Evolutionary conservation across 2,113 vertebrate genomes (phyloP).

Genomic region (Mesocricetus auratus): DNA sequence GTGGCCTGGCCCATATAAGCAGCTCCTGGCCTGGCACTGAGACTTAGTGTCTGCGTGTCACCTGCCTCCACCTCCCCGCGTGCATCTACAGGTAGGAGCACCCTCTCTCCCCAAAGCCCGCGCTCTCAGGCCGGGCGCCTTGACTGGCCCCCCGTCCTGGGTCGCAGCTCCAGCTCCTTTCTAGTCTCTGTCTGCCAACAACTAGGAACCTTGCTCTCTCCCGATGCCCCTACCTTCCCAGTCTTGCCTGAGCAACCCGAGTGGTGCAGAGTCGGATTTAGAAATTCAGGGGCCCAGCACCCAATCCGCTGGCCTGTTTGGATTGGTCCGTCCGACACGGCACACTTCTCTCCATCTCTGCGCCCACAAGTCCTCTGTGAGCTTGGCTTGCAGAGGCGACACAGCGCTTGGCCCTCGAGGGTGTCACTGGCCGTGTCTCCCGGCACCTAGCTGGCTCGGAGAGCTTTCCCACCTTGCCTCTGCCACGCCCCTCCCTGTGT

Average conservation of each 20-base stretch:
- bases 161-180: background rate
- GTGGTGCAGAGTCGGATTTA: background rate
- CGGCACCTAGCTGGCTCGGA: background rate
- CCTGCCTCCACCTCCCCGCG: background rate
- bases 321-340: background rate
- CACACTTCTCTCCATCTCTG: background rate
- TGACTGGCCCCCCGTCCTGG: constrained; percentile 77
- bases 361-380: constrained; percentile 30
- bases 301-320: background rate
- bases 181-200: background rate
- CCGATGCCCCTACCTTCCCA: background rate
- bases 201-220: background rate
- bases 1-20: constrained; percentile 61
- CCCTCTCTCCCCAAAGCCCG: background rate
- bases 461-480: constrained; percentile 34
- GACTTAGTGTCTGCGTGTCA: constrained; percentile 17
- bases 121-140: constrained; percentile 73
- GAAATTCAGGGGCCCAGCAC: background rate
- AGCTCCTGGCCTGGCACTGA: background rate
- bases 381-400: background rate
- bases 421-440: background rate
- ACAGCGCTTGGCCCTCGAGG: background rate
- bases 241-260: background rate
- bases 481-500: background rate
- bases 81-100: constrained; percentile 64